Base-by-base conservation (phyloP, 1,140 invertebrate species). In the Bombus breviceps region DNA sequence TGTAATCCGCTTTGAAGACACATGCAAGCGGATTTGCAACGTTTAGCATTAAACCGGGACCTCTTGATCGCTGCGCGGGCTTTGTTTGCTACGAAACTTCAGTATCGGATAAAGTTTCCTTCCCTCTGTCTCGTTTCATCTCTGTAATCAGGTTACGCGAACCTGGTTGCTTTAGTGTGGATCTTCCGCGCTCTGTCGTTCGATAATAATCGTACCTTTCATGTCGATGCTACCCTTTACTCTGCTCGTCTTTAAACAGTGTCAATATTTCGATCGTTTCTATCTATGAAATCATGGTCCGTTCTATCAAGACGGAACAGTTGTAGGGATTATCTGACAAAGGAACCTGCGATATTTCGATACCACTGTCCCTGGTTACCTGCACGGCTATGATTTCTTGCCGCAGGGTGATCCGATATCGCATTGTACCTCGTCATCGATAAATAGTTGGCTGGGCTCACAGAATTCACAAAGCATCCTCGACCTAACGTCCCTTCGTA, bases 61-160 rank as follows among this genome's bases (percentile, higher is more conserved):
- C 57, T 12, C 22, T 39, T 53, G 64, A 66, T 68, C 39, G 64
- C 77, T 47, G 62, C 76, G 75, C 37, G 3, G 22, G 41, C 39
- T 86, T 86, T 83, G 87, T 77, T 89, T 73, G 83, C 81, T 47
- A 89, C 88, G 71, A 84, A 86, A 84, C 72, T 69, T 74, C 68
- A 47, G 71, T 68, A 83, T 86, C 66, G 88, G 78, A 86, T 81
- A 86, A 86, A 89, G 76, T 84, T 86, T 57, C 57, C 76, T 8
- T 18, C 15, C 28, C 39, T 25, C 69, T n/a, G 13, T 2, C 12
- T 37, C 71, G 25, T 41, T 28, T 37, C 68, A 37, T 39, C 15
- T 57, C 71, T 71, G 72, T 69, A 89, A 89, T 90, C 85, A 86
- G 47, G 85, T 89, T 90, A 89, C 13, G 64, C 62, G 59, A 77